Conservation (phyloP, 2,113 vertebrate species). For the Labeo catla region DNA sequence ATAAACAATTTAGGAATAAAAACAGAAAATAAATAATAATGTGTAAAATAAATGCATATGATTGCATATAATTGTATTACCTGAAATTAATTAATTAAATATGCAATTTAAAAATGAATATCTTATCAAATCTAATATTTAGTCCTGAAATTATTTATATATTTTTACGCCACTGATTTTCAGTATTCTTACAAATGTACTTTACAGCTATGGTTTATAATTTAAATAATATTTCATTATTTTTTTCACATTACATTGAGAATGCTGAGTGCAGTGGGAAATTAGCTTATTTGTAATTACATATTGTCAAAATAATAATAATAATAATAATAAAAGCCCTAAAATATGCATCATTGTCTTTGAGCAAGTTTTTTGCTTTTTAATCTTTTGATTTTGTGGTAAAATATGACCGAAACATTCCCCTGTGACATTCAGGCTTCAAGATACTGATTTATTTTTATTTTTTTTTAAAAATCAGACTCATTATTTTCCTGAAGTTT, state of each 20-base stretch:
- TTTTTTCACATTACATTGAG: background rate
- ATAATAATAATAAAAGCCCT: background rate
- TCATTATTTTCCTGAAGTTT: background rate
- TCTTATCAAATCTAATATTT: background rate
- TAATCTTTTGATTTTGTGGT: background rate
- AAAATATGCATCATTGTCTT: background rate
- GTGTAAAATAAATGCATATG: background rate
- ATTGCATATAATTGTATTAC: background rate
- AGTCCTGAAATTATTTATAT: background rate
- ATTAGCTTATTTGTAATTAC: background rate
- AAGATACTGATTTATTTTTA: background rate
- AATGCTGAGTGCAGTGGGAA: background rate
- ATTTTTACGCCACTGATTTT: background rate
- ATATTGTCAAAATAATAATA: background rate
- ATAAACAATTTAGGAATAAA: background rate
- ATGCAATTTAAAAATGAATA: background rate
- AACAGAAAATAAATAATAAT: background rate
- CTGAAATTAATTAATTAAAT: background rate
- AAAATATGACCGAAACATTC: background rate
- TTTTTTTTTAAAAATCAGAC: background rate
- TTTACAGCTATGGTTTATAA: background rate
- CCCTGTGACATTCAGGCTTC: background rate
- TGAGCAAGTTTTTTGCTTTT: background rate
- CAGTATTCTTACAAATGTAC: background rate
- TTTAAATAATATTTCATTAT: background rate